Conservation (phyloP, 1,140 invertebrate genomes). For the Eubasilissa regina region DNA sequence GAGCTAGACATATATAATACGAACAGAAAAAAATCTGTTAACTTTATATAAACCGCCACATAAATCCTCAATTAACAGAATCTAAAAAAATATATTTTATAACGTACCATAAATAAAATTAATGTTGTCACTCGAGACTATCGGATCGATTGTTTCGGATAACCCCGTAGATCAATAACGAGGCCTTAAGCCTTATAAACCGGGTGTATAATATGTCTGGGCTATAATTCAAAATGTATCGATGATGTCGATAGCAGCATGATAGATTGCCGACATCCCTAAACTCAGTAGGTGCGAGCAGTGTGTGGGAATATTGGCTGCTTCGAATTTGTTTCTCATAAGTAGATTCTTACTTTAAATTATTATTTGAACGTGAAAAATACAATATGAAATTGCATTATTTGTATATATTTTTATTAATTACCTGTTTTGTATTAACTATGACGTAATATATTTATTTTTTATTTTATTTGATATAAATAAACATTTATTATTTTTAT, state of each 20-base stretch:
- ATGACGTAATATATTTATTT: too few relatives aligned
- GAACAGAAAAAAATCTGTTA: too few relatives aligned
- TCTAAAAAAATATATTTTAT: too few relatives aligned
- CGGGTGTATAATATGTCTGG: constrained; percentile 13
- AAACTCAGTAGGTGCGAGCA: background rate
- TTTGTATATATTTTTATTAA: too few relatives aligned
- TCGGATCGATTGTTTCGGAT: background rate
- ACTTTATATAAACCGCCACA: too few relatives aligned
- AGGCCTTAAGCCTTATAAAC: constrained; percentile 35
- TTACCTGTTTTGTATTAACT: too few relatives aligned
- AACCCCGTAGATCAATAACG: constrained; percentile 24
- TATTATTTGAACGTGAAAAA: background rate
- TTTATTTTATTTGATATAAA: too few relatives aligned
- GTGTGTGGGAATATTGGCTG: background rate
- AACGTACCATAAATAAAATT: too few relatives aligned
- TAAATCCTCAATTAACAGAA: too few relatives aligned
- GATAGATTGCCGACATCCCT: constrained; percentile 36
- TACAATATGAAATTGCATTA: too few relatives aligned
- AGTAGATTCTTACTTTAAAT: background rate
- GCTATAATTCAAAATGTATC: constrained; percentile 44
- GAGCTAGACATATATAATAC: too few relatives aligned
- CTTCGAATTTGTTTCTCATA: background rate
- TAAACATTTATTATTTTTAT: too few relatives aligned
- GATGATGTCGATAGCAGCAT: constrained; percentile 37
- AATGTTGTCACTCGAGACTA: background rate